Evolutionary conservation across 1,140 invertebrate genomes (phyloP).

Genomic region (Caerostris darwini): DNA sequence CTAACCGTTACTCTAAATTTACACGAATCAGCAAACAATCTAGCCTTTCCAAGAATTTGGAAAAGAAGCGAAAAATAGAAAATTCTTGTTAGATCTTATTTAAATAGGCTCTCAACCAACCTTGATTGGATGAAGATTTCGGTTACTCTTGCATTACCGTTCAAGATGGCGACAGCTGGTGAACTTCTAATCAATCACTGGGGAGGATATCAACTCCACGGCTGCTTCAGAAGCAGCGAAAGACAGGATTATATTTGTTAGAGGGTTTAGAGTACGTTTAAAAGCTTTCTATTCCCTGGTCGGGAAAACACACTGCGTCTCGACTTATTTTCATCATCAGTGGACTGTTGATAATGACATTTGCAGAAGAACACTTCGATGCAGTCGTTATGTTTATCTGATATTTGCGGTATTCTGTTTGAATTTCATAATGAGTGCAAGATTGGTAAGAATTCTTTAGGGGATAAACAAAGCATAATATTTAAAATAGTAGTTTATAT

Average conservation of each 20-base stretch:
- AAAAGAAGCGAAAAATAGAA: neutral
- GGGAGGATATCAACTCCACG: constrained; percentile 36
- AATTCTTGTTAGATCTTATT: constrained; percentile 27
- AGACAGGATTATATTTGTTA: constrained; percentile 3
- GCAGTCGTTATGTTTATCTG: no score
- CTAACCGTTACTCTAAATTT: neutral
- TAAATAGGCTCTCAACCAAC: constrained; percentile 26
- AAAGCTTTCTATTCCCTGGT: neutral
- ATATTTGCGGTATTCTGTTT: no score
- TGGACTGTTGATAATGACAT: neutral
- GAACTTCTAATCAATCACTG: constrained; percentile 38
- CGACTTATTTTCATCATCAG: neutral
- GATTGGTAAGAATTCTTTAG: no score
- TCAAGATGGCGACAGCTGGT: constrained; percentile 29
- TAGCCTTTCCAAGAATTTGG: neutral
- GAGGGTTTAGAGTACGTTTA: neutral
- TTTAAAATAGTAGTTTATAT: no score
- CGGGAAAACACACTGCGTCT: neutral
- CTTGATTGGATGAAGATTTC: constrained; percentile 46
- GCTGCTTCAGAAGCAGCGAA: neutral
- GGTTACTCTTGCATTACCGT: constrained; percentile 14
- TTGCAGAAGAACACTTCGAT: neutral
- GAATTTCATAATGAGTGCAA: no score
- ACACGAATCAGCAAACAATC: neutral
- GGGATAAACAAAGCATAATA: no score